Conservation (phyloP, 2,113 vertebrate species). For the Pycnonotus jocosus region DNA sequence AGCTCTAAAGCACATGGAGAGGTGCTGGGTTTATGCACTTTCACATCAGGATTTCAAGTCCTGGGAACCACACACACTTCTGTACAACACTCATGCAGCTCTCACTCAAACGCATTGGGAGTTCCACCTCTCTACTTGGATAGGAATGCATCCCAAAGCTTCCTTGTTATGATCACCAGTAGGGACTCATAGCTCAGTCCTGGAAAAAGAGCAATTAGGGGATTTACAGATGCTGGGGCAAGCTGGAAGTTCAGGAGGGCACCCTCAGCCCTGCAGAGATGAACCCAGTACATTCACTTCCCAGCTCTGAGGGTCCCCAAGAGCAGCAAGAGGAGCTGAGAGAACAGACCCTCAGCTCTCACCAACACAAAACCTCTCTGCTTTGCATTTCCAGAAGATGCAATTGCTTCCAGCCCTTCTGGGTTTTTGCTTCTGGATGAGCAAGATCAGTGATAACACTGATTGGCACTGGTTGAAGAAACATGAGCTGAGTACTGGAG, state of each 20-base stretch:
- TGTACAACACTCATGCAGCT: slow-evolving; percentile 5
- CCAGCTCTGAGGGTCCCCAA: background rate
- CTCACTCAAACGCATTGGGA: background rate
- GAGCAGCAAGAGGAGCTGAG: background rate
- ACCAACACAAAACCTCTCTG: background rate
- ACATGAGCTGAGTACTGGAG: background rate
- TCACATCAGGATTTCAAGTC: background rate
- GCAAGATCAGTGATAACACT: background rate
- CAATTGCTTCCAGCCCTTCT: background rate
- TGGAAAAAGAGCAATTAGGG: background rate
- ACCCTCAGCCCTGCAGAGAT: background rate
- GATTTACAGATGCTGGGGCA: background rate
- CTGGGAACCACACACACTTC: background rate
- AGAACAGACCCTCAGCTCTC: background rate
- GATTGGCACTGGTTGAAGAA: background rate
- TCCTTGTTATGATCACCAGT: slow-evolving; percentile 74
- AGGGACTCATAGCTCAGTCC: background rate
- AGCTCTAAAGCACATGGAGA: background rate
- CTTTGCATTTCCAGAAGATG: background rate
- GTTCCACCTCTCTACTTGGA: background rate
- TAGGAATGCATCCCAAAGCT: slow-evolving; percentile 68
- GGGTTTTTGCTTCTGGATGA: background rate
- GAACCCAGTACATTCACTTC: background rate
- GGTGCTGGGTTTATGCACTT: background rate
- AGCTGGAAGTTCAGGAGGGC: background rate